phyloP scores from a whole-genome alignment of 2,113 vertebrate species.

The Anoplopoma fimbria region DNA sequence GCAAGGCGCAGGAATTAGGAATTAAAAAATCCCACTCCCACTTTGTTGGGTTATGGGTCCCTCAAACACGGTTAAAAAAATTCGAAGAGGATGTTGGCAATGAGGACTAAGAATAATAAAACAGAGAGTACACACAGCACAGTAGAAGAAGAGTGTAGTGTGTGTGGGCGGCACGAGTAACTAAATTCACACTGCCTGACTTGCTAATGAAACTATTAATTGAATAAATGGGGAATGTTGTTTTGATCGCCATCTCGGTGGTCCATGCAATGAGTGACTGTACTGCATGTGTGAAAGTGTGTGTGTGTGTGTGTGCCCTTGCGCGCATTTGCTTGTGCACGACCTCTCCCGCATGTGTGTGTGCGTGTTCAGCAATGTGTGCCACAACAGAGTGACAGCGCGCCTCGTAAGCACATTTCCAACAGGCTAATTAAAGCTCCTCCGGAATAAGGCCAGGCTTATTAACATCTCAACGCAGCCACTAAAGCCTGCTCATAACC shows the following conservation, averaged over 20 bases:
- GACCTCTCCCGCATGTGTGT: slow-evolving; percentile 13
- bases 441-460: slow-evolving; percentile 81
- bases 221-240: slow-evolving; percentile 75
- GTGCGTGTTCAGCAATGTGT: slow-evolving; percentile 36
- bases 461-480: slow-evolving; percentile 81
- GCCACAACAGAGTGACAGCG: slow-evolving; percentile 78
- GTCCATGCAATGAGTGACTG: slow-evolving; percentile 80
- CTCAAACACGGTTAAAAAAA: neutral
- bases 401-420: slow-evolving; percentile 85
- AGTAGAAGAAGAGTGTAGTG: slow-evolving; percentile 14
- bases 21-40: no score
- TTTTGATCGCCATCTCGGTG: slow-evolving; percentile 74
- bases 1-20: neutral
- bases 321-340: slow-evolving; percentile 31
- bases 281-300: slow-evolving; percentile 26
- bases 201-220: slow-evolving; percentile 79
- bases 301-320: slow-evolving; percentile 33
- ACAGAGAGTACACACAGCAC: neutral
- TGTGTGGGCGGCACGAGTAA: slow-evolving; percentile 22
- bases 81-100: neutral
- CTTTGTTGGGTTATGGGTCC: neutral
- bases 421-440: slow-evolving; percentile 85
- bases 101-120: slow-evolving; percentile 17
- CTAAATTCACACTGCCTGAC: slow-evolving; percentile 60
- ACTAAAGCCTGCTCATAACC: slow-evolving; percentile 81